Percentiles rank a stretch among this genome's conserved stretches.
Conservation (phyloP, 2,113 vertebrate species). For the Prunella himalayana region DNA sequence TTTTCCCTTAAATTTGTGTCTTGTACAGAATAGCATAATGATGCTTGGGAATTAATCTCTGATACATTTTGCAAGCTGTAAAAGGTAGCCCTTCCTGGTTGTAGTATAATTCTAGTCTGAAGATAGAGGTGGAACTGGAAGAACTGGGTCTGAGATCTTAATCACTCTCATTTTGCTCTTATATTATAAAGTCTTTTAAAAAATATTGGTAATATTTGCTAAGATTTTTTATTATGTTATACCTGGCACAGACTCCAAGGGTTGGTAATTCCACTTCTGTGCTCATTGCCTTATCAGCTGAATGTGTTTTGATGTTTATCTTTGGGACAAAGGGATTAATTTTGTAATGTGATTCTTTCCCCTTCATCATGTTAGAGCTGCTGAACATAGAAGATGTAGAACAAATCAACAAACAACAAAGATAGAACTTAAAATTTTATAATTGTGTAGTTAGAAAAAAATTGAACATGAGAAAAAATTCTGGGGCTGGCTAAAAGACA, state of each 20-base stretch:
- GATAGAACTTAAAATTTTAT: background rate
- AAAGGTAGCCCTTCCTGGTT: background rate
- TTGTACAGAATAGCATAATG: background rate
- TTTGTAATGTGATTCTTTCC: background rate
- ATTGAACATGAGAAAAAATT: background rate
- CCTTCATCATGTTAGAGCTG: background rate
- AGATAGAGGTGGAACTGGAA: background rate
- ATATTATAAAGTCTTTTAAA: background rate
- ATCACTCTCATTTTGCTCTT: background rate
- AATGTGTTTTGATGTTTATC: background rate
- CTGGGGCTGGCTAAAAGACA: background rate
- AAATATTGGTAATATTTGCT: background rate
- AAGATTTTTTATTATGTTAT: background rate
- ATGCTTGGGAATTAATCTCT: background rate
- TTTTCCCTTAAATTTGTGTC: background rate
- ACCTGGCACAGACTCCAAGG: background rate
- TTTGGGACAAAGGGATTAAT: conserved; percentile 11
- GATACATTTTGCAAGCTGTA: background rate
- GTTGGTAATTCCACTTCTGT: background rate
- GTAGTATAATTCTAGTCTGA: background rate
- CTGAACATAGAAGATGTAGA: background rate
- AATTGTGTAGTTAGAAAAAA: background rate
- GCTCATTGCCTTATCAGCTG: background rate
- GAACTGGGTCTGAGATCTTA: background rate
- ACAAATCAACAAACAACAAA: background rate